These are phyloP conservation scores for Berghia stephanieae DNA, from an alignment of 1,140 invertebrate genomes.

Conservation along the genomic window DNA sequence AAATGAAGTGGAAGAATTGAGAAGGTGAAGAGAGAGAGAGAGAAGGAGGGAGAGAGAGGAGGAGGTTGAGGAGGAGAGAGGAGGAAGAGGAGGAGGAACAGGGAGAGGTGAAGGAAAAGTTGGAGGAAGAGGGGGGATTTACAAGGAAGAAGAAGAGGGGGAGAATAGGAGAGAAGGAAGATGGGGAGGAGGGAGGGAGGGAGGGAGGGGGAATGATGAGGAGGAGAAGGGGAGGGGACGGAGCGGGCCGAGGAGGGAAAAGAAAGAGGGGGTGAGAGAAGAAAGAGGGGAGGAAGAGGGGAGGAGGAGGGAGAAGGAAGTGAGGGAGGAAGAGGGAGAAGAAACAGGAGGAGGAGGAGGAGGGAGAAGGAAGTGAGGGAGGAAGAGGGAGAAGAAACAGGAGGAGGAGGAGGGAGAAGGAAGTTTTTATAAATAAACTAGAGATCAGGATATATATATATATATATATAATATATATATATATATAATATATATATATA, in stretches of 20 bases:
- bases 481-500: too few relatives aligned
- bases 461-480: background rate
- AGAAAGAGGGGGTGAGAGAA: background rate
- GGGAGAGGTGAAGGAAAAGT: too few relatives aligned
- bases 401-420: background rate
- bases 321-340: background rate
- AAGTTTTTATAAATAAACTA: background rate
- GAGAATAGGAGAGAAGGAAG: background rate
- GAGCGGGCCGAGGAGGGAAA: slow-evolving; percentile 21
- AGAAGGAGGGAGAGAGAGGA: background rate
- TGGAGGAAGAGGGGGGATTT: too few relatives aligned
- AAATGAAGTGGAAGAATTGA: background rate
- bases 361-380: too few relatives aligned
- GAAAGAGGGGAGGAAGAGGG: background rate
- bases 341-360: background rate
- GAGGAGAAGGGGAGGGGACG: too few relatives aligned
- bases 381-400: background rate
- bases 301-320: background rate
- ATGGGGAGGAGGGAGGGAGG: slow-evolving; percentile 16
- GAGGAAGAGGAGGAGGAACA: too few relatives aligned
- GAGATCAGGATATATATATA: background rate
- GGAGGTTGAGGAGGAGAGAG: background rate
- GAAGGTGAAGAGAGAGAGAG: background rate
- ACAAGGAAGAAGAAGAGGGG: too few relatives aligned
- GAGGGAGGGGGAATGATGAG: slow-evolving; percentile 24